phyloP scores from a whole-genome alignment of 2,113 vertebrate genomes.

The Bolborhynchus lineola region DNA sequence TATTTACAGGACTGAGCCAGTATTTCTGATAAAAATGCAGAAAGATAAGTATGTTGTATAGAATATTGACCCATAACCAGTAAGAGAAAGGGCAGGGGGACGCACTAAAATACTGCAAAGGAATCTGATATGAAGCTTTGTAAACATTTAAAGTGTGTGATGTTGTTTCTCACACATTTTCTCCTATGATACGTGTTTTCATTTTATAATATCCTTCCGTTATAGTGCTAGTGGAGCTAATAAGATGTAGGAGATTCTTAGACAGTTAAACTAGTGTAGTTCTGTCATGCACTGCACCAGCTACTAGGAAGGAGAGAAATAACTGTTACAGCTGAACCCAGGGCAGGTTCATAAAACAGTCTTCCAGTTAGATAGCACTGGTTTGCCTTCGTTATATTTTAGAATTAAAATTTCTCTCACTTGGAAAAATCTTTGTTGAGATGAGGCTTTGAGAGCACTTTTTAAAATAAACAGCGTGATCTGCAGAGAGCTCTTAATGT shows the following conservation, averaged over 20 bases:
- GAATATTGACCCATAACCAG: background rate
- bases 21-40: background rate
- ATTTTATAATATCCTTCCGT: background rate
- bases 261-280: background rate
- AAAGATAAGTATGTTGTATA: background rate
- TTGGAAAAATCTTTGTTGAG: background rate
- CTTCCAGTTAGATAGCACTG: background rate
- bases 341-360: background rate
- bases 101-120: background rate
- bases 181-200: background rate
- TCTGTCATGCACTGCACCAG: background rate
- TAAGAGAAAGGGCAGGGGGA: background rate
- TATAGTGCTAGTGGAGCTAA: background rate
- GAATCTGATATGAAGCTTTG: background rate
- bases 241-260: background rate
- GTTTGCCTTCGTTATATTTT: background rate
- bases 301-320: background rate
- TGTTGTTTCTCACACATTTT: background rate
- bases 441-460: background rate
- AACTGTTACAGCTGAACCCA: background rate
- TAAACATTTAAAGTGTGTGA: background rate
- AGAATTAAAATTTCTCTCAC: background rate
- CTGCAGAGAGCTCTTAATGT: background rate
- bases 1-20: background rate
- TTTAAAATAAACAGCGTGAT: background rate